phyloP scores from a whole-genome alignment of 2,797 vertebrate species.

The Echeneis naucrates region DNA sequence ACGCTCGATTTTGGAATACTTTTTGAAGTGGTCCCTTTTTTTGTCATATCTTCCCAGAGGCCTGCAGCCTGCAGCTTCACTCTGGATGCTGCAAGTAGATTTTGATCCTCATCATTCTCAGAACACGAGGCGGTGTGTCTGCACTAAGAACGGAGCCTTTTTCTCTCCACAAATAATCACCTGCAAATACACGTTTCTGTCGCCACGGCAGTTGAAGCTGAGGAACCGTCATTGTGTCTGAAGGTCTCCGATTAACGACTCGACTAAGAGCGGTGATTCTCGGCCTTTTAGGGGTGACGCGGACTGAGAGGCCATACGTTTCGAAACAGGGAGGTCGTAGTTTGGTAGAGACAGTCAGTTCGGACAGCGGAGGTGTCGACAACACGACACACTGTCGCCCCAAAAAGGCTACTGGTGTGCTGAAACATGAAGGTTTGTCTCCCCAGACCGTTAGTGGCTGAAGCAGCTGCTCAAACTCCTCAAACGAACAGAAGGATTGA shows the following conservation, averaged over 20 bases:
- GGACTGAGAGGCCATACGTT: too few relatives aligned
- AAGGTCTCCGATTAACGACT: too few relatives aligned
- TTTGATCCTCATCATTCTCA: neutral
- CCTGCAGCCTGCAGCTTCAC: too few relatives aligned
- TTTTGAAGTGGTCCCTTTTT: neutral
- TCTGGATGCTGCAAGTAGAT: neutral
- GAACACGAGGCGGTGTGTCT: constrained; percentile 1
- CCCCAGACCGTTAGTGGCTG: constrained; percentile 73
- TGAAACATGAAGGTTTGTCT: constrained; percentile 71
- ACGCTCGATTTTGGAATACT: too few relatives aligned
- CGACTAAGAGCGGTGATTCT: too few relatives aligned
- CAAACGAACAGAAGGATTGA: constrained; percentile 67
- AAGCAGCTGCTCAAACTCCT: constrained; percentile 80
- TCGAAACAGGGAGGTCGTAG: neutral
- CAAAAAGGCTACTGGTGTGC: constrained; percentile 37
- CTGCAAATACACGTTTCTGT: too few relatives aligned
- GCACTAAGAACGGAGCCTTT: neutral
- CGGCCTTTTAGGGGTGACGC: too few relatives aligned
- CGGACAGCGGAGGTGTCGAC: constrained; percentile 42
- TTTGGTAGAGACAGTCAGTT: neutral
- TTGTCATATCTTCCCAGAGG: too few relatives aligned
- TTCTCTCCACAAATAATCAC: neutral
- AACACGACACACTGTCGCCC: constrained; percentile 19
- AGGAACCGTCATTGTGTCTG: too few relatives aligned
- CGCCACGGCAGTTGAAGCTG: too few relatives aligned